Evolutionary conservation across 2,888 invertebrate genomes (phyloP), one percentile per base, ranked within the genome.

Genomic region (Rugalucina vietnamica): DNA sequence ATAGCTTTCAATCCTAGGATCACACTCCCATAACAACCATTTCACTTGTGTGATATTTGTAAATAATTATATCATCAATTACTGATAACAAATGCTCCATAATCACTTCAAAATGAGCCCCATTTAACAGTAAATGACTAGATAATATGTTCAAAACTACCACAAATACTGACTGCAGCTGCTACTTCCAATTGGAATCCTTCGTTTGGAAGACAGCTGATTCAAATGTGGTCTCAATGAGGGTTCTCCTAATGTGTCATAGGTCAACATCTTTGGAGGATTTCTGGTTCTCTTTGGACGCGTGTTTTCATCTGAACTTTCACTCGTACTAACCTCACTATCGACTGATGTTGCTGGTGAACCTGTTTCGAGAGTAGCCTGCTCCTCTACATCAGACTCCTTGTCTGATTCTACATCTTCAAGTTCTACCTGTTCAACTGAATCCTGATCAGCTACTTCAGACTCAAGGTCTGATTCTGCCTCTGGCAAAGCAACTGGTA

Each of bases 21-120:
- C 54, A 54, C 54, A n/a, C 54, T 43, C 54, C 54, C 54, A 54
- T 54, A 54, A 54, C n/a, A 54, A 54, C 54, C 54, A 54, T 54
- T 54, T 54, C 54, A 54, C 21, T 54, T 54, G 21, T 54, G 54
- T 18, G n/a, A 54, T 54, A 4, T 54, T 21, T 4, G 4, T 18
- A 54, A 54, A 54, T 54, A 54, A 54, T 18, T n/a, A 4, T 54
- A n/a, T n/a, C 14, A 18, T 43, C 8, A 43, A 43, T 12, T 43
- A 43, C 43, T 43, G 8, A 43, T 18, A 43, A 43, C 18, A 12
- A 43, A 43, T 43, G 43, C 18, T 12, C 43, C 43, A 12, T 18
- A n/a, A 18, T 43, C 18, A 8, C 43, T 43, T 12, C 43, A 43
- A 18, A 43, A 18, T 43, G 18, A 43, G 43, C 43, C 43, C 43